Conservation (phyloP, 2,113 vertebrate species). For the Apodemus sylvaticus region DNA sequence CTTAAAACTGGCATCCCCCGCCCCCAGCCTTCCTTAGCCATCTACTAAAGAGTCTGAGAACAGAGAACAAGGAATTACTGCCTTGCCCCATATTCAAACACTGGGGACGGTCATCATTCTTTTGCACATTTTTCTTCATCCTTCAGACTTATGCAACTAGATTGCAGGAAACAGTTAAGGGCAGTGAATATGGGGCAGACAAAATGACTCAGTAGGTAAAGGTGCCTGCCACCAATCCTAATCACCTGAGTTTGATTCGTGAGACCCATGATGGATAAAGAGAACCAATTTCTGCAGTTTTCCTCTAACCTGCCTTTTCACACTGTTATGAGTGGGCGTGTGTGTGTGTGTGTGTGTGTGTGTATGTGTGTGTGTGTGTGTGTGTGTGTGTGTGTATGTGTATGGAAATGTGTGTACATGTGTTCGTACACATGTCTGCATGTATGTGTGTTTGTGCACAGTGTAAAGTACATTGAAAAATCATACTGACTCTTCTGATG, state of each 20-base stretch:
- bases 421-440: neutral
- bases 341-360: no score
- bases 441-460: neutral
- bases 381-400: no score
- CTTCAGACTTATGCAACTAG: neutral
- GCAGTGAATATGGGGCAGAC: neutral
- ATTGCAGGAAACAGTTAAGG: neutral
- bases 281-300: neutral
- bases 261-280: neutral
- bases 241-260: neutral
- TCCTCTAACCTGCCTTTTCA: neutral
- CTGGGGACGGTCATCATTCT: neutral
- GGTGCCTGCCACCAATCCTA: neutral
- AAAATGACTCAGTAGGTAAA: neutral
- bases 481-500: neutral
- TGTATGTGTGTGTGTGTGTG: neutral
- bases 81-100: neutral
- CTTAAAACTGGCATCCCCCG: neutral
- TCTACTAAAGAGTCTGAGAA: neutral
- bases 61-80: neutral
- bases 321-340: neutral
- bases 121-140: neutral
- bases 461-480: neutral
- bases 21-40: neutral
- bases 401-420: no score